phyloP scores from a whole-genome alignment of 2,113 vertebrate genomes.

The Siniperca chuatsi region DNA sequence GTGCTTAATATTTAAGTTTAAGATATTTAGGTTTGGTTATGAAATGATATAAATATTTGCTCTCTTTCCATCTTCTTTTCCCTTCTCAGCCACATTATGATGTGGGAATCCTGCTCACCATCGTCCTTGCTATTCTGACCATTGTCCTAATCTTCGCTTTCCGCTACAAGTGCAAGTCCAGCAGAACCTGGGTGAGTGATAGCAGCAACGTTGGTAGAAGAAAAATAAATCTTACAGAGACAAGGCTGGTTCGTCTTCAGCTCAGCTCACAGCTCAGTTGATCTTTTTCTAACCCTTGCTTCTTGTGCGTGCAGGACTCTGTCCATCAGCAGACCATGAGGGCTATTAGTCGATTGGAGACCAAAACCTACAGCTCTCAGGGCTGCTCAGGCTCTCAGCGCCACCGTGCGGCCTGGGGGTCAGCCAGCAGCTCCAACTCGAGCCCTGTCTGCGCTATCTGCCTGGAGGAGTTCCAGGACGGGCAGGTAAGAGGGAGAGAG shows the following conservation, averaged over 20 bases:
- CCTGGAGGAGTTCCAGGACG: constrained; percentile 96
- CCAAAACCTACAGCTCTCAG: constrained; percentile 87
- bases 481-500: constrained; percentile 87
- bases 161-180: constrained; percentile 90
- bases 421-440: constrained; percentile 92
- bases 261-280: not conserved
- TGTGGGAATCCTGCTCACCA: constrained; percentile 93
- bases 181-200: constrained; percentile 88
- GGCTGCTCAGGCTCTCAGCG: constrained; percentile 79
- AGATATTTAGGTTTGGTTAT: not conserved
- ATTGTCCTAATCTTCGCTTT: constrained; percentile 90
- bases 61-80: not conserved
- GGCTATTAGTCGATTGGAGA: constrained; percentile 92
- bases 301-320: constrained; percentile 84
- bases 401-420: constrained; percentile 83
- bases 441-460: constrained; percentile 94
- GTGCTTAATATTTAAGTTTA: not conserved
- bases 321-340: constrained; percentile 93
- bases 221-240: not conserved
- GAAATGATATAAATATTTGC: not conserved
- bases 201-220: not conserved
- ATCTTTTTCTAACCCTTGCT: not conserved
- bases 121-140: constrained; percentile 90
- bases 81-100: constrained; percentile 91
- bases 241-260: too few species aligned